Percentiles rank a stretch among this genome's conserved stretches.
These are phyloP conservation scores for Ceyx margarethae DNA, from an alignment of 2,113 vertebrate genomes.

Conservation along the genomic window DNA sequence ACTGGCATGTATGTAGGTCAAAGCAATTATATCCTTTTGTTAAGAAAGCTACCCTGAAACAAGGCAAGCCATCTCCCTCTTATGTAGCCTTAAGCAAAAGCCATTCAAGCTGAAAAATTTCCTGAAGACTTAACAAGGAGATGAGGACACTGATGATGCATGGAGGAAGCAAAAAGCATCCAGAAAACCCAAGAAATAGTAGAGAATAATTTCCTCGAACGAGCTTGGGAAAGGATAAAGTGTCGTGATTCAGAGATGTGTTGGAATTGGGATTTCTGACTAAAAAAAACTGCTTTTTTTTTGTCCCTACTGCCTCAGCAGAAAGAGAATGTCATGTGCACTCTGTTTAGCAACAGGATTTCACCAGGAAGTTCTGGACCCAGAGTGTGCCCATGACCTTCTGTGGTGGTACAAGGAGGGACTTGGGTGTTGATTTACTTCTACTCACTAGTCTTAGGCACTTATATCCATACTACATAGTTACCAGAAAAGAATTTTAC, in stretches of 20 bases:
- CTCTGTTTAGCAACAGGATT: background rate
- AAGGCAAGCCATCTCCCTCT: background rate
- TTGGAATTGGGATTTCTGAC: background rate
- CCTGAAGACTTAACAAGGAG: background rate
- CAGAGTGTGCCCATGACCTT: background rate
- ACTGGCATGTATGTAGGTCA: background rate
- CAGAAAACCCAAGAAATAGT: background rate
- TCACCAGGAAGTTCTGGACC: background rate
- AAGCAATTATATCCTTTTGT: background rate
- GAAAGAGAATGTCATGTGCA: background rate
- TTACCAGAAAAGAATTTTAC: background rate
- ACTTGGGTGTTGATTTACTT: background rate
- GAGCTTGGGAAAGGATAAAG: background rate
- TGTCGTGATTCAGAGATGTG: background rate
- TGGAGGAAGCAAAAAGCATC: background rate
- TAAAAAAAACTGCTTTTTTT: background rate
- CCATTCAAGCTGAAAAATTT: background rate
- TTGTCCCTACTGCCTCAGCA: background rate
- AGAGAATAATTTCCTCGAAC: background rate
- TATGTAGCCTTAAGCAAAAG: background rate
- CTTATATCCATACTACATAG: background rate
- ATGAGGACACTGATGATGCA: background rate
- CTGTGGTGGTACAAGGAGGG: background rate
- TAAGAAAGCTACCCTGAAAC: background rate
- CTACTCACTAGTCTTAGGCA: background rate